Evolutionary conservation across 2,797 vertebrate genomes (phyloP), one percentile per base, ranked within the genome.

Genomic region (Pangasius sanitwongsei): DNA sequence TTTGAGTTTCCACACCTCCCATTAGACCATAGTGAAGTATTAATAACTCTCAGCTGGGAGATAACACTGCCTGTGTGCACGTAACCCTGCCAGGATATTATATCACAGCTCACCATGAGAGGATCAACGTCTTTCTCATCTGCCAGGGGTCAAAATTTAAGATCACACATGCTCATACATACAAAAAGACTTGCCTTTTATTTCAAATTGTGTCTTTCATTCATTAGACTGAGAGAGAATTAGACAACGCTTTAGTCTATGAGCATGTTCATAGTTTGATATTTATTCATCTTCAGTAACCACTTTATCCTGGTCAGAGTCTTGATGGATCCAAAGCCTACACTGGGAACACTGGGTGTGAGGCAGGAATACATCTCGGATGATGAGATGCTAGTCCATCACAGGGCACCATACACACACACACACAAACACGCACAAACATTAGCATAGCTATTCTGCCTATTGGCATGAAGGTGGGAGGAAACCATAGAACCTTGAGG

Each of bases 101-200:
- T 95, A 94, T 96, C 94, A 96, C 93, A 95, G 94, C 94, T 94
- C 95, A 90, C 93, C 93, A 92, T 87, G 92, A 94, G 74, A 86
- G 83, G 94, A 95, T 96, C 95, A 96, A 93, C 91, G 86, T 92
- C 93, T 85, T 92, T 63, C 57, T 61, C 2, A 2, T 61, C 23
- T 89, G 90, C 92, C 91, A 91, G 90, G 31, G 87, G 92, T 55
- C 15, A 50, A 53, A 37, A 84, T 83, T 91, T 87, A 92, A 93
- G 93, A 89, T 72, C 70, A 69, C 80, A 87, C 55, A 81, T 34
- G 37, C n/a, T 1, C 41, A 25, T 41, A 86, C 63, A 87, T 83
- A 82, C 75, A 72, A 69, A 84, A 31, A 80, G 25, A 70, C 83
- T 57, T 77, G 28, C 63, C 69, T 48, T 84, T 50, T 85, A 23